Base-by-base conservation (phyloP, 2,797 vertebrate species). In the Enteromius mattozi region DNA sequence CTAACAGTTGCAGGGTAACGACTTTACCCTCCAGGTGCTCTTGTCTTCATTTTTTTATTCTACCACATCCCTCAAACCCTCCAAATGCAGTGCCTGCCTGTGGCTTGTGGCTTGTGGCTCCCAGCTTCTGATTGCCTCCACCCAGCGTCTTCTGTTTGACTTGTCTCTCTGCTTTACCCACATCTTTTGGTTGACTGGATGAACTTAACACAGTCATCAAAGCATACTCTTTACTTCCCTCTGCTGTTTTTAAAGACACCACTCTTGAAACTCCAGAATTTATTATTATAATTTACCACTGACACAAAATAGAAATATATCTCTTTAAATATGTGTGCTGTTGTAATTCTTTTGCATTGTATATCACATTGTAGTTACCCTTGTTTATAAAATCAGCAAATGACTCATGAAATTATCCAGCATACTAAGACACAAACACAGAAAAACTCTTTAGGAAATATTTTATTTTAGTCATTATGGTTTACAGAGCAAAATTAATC, bases 391-490 rank as follows among this genome's bases (percentile, higher is more conserved):
- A 35, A 40, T 27, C 13, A 54, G 37, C 6, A 56, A 59, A 24
- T 24, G 3, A 40, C 12, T 14, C 33, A 17, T 78, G 6, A 80
- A 66, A 68, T 24, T 30, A 51, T 94, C 93, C 92, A 91, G 45
- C 13, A 37, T 30, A 77, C 30, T 35, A 14, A 35, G 33, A 75
- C 47, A 86, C 78, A 42, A 66, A 74, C 65, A 90, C 83, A 88
- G 88, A 30, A 37, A 56, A 17, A 42, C 91, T 91, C 21, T 86
- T 92, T 92, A 90, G 92, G 91, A 95, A 92, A 93, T 42, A 9
- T 80, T 95, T 95, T 95, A 95, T 95, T 96, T 94, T 87, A 92
- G 90, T 92, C 92, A 93, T 92, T 92, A 94, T 93, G 92, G 88
- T 94, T 94, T 94, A 94, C 92, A 94, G 91, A 92, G 93, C 93